phyloP scores from a whole-genome alignment of 1,140 invertebrate genomes.

The Camponotus floridanus region DNA sequence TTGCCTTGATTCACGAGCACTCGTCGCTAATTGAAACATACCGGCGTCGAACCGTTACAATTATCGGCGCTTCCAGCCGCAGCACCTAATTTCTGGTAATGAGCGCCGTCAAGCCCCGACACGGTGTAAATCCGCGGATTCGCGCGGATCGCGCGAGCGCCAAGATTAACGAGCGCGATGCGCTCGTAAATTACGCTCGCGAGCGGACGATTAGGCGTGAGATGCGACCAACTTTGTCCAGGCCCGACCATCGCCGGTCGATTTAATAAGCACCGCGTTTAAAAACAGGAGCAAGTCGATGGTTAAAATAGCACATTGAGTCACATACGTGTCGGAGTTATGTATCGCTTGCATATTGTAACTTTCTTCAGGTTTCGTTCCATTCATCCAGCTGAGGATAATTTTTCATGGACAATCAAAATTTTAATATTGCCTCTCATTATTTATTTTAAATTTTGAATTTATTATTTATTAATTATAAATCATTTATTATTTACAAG shows the following conservation, averaged over 20 bases:
- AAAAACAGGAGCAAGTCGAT: not conserved
- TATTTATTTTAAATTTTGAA: not conserved
- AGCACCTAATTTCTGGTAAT: slow-evolving; percentile 60
- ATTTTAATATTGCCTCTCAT: no score
- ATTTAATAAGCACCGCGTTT: not conserved
- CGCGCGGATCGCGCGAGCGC: slow-evolving; percentile 52
- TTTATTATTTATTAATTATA: no score
- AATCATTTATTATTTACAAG: no score
- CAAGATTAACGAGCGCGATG: slow-evolving; percentile 57
- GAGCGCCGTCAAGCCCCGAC: slow-evolving; percentile 16
- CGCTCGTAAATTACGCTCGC: slow-evolving; percentile 42
- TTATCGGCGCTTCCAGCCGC: slow-evolving; percentile 54
- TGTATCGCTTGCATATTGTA: not conserved
- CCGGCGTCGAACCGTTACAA: slow-evolving; percentile 60
- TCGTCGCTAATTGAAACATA: slow-evolving; percentile 52
- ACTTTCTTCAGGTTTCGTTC: not conserved
- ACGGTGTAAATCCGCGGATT: slow-evolving; percentile 47
- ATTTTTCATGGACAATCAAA: no score
- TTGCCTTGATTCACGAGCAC: slow-evolving; percentile 52
- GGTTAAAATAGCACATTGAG: slow-evolving; percentile 12
- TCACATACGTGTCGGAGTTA: not conserved
- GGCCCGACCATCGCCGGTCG: not conserved
- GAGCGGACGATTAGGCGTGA: slow-evolving; percentile 34
- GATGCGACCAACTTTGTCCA: slow-evolving; percentile 44
- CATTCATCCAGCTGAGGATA: not conserved